phyloP scores from a whole-genome alignment of 1,140 invertebrate genomes.

The Andricus grossulariae region DNA sequence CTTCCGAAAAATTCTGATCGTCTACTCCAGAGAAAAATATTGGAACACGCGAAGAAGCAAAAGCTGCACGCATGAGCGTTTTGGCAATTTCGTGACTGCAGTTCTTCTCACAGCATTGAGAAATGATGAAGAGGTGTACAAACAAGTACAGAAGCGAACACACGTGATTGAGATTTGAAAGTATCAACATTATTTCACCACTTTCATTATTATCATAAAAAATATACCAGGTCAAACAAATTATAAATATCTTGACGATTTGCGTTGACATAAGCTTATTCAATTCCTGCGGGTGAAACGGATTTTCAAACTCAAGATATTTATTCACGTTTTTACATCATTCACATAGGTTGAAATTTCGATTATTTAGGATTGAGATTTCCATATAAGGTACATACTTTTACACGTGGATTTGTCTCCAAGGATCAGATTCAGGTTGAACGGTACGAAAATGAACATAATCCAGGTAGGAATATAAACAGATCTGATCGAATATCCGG shows the following conservation, averaged over 20 bases:
- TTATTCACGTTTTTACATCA: background rate
- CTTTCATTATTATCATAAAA: background rate
- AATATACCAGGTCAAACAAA: background rate
- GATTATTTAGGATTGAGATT: background rate
- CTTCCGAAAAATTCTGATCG: background rate
- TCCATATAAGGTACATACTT: background rate
- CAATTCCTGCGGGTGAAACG: background rate
- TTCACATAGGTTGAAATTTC: no score
- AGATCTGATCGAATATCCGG: slow-evolving; percentile 15
- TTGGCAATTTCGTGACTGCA: slow-evolving; percentile 51
- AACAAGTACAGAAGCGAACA: no score
- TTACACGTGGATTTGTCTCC: background rate
- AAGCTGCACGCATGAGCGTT: slow-evolving; percentile 52
- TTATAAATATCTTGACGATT: background rate
- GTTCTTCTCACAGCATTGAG: no score
- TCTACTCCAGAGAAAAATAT: slow-evolving; percentile 42
- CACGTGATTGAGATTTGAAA: background rate
- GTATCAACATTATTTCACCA: background rate
- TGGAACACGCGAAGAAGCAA: slow-evolving; percentile 51
- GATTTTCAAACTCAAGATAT: background rate
- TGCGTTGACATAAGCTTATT: background rate
- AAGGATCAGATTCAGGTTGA: background rate
- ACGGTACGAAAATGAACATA: background rate
- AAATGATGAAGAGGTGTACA: no score
- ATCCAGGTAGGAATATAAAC: background rate